A percentile compares a stretch with the other conserved stretches of the same genome.
Evolutionary conservation across 2,888 invertebrate genomes (phyloP).

Genomic region (Antheraea assamensis): DNA sequence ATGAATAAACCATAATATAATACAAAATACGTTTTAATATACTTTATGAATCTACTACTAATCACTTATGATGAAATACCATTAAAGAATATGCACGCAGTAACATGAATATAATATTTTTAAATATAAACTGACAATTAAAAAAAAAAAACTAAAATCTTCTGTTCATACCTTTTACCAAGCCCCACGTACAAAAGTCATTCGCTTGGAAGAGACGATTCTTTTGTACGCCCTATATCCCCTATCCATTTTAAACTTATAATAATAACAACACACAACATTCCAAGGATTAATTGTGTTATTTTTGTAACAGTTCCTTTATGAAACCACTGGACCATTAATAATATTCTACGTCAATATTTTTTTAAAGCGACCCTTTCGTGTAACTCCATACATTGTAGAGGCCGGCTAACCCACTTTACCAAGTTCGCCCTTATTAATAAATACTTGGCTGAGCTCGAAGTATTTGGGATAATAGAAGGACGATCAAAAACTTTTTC

Average conservation of each 20-base stretch:
- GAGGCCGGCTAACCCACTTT: background rate
- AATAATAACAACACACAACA: constrained; percentile 45
- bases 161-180: constrained; percentile 36
- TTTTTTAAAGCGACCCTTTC: constrained; percentile 38
- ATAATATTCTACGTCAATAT: constrained; percentile 58
- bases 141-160: background rate
- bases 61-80: background rate
- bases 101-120: background rate
- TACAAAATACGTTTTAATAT: too few species aligned
- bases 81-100: background rate
- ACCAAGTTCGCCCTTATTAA: background rate
- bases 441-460: background rate
- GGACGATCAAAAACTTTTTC: background rate
- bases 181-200: constrained; percentile 51
- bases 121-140: background rate
- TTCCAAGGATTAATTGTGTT: constrained; percentile 64
- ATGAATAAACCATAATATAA: too few species aligned
- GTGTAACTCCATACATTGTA: constrained; percentile 24
- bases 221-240: constrained; percentile 55
- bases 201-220: constrained; percentile 57
- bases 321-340: constrained; percentile 48
- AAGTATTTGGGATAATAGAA: background rate
- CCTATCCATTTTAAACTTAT: constrained; percentile 64
- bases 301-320: constrained; percentile 64
- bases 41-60: too few species aligned